Conservation (phyloP, 2,888 invertebrate species). For the Cerastoderma edule region DNA sequence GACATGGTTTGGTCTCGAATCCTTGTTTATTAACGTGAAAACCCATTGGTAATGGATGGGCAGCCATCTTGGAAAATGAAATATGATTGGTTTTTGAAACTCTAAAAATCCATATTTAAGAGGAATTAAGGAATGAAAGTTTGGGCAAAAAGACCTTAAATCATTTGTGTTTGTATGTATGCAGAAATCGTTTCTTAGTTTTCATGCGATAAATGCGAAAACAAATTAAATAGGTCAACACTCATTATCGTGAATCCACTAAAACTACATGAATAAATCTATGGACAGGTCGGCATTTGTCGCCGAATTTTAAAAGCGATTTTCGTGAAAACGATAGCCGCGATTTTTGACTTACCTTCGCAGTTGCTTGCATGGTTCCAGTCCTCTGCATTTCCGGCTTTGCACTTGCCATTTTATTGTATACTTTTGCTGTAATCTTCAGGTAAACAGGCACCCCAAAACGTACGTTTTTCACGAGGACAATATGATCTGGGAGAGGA, state of each 20-base stretch:
- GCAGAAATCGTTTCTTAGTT: conserved; percentile 52
- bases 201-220: conserved; percentile 22
- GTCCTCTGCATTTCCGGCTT: conserved; percentile 74
- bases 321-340: conserved; percentile 24
- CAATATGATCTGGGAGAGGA: conserved; percentile 64
- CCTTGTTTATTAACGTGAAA: too few species aligned
- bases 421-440: conserved; percentile 61
- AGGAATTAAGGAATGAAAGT: conserved; percentile 44
- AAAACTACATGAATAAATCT: conserved; percentile 26
- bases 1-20: too few species aligned
- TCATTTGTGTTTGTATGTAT: conserved; percentile 17
- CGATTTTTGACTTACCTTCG: conserved; percentile 72
- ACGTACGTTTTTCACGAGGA: conserved; percentile 76
- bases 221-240: conserved; percentile 31
- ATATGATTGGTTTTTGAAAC: conserved; percentile 28
- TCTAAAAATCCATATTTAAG: neutral
- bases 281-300: neutral
- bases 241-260: conserved; percentile 28
- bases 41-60: conserved; percentile 18
- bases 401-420: conserved; percentile 74
- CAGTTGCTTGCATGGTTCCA: conserved; percentile 80
- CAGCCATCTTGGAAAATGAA: conserved; percentile 71
- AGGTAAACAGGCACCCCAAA: conserved; percentile 63
- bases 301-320: conserved; percentile 24
- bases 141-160: conserved; percentile 7